These are phyloP conservation scores for Megalops atlanticus DNA, from an alignment of 2,113 vertebrate species.

Conservation along the genomic window DNA sequence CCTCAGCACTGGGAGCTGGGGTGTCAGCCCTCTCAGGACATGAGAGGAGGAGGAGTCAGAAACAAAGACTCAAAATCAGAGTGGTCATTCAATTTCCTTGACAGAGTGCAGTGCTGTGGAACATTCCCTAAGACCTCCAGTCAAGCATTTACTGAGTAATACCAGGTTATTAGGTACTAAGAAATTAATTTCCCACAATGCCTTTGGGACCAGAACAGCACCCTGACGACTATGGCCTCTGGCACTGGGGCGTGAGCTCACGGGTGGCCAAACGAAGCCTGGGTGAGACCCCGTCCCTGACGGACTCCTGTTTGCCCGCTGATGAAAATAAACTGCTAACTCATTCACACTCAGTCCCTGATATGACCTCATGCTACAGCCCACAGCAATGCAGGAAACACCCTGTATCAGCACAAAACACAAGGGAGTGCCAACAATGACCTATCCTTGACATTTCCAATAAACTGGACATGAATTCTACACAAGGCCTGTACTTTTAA, in stretches of 20 bases:
- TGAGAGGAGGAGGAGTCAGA: too few relatives aligned
- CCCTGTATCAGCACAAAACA: not conserved
- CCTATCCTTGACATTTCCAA: not conserved
- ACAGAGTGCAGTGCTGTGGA: too few relatives aligned
- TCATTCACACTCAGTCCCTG: constrained; percentile 28
- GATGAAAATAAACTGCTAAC: constrained; percentile 7
- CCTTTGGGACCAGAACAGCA: not conserved
- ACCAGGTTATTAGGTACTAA: too few relatives aligned
- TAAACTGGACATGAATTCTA: not conserved
- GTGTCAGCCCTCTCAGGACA: too few relatives aligned
- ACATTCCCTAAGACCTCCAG: too few relatives aligned
- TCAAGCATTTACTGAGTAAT: too few relatives aligned
- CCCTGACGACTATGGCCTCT: not conserved
- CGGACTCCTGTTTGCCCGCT: constrained; percentile 3
- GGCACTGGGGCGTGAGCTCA: not conserved
- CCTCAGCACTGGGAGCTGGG: too few relatives aligned
- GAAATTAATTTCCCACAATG: not conserved
- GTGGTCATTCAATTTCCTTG: too few relatives aligned
- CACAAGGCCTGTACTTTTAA: not conserved
- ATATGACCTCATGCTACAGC: constrained; percentile 19
- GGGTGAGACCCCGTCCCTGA: not conserved
- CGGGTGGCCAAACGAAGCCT: not conserved
- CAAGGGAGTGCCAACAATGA: not conserved
- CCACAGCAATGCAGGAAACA: not conserved
- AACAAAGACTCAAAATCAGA: too few relatives aligned